Percentiles rank a stretch among this genome's conserved stretches.
Conservation (phyloP, 2,888 invertebrate species). For the Troglohyphantes excavatus region DNA sequence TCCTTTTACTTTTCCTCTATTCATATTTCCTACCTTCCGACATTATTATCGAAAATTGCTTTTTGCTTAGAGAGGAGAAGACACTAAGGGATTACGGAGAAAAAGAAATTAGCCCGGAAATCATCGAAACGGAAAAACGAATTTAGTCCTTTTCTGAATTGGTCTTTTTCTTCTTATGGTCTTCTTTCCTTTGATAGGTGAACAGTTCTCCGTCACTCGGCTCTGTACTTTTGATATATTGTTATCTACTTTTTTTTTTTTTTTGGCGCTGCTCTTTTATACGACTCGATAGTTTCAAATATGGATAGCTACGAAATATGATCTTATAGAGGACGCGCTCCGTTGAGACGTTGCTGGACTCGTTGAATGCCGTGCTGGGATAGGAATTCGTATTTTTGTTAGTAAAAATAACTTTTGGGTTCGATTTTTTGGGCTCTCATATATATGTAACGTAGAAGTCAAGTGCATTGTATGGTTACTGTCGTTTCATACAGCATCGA, state of each 20-base stretch:
- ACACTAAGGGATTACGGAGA: constrained; percentile 48
- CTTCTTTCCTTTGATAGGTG: constrained; percentile 26
- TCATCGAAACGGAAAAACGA: constrained; percentile 69
- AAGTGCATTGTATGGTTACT: too few species aligned
- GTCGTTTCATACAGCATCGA: too few species aligned
- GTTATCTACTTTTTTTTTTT: constrained; percentile 31
- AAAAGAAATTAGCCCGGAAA: constrained; percentile 68
- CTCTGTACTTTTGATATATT: constrained; percentile 32
- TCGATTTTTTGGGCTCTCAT: too few species aligned
- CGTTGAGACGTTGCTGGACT: neutral
- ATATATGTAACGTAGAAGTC: too few species aligned
- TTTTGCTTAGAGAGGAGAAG: constrained; percentile 50
- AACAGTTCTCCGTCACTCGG: constrained; percentile 43
- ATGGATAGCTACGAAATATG: constrained; percentile 29
- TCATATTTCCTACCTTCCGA: constrained; percentile 54
- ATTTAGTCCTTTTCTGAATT: constrained; percentile 60
- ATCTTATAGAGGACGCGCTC: neutral
- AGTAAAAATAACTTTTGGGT: too few species aligned
- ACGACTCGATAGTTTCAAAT: constrained; percentile 3
- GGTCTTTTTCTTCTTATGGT: constrained; percentile 48
- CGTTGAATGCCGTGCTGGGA: too few species aligned
- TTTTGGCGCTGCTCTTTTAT: neutral
- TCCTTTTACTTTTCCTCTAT: constrained; percentile 14
- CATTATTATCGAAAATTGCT: constrained; percentile 67
- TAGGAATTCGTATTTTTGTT: too few species aligned